Base-by-base conservation (phyloP, 2,113 vertebrate species). In the Corvus moneduloides region DNA sequence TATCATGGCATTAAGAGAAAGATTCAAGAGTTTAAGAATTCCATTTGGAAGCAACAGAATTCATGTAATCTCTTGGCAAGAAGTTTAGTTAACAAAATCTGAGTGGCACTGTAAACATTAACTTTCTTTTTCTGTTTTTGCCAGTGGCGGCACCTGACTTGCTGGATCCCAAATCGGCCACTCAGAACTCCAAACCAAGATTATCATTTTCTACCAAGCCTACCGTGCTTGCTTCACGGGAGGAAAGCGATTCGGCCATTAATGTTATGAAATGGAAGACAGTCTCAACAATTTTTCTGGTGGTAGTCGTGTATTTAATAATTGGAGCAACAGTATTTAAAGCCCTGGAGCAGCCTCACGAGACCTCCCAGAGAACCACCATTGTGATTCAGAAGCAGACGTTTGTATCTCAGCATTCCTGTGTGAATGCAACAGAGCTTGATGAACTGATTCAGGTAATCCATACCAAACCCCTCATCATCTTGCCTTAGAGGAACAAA, bases 221-320 rank as follows among this genome's bases (percentile, higher is more conserved):
- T 41, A 98, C 98, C 10, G 98, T 99, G 94, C 98, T 99, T 68
- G 97, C 98, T 95, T 96, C 98, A 39, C 98, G 98, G 41, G 99
- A 99, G 84, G 98, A 99, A 90, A 98, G 98, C 10, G 99, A 99
- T 97, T 98, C 98, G 1, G 96, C 98, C 66, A 98, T 98, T 72
- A 99, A 98, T 76, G 99, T 99, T 96, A 99, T 99, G 99, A 99
- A 99, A 98, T 99, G 99, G 99, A 99, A 99, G 98, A 99, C 99
- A 1, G 99, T 99, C 73, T 99, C 99, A 30, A 99, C 99, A 89
- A 99, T 99, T 96, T 99, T 99, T 97, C 98, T 99, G 96, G 97
- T 99, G 98, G 99, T 99, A 81, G 99, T 99, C 63, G 97, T 99
- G 33, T 99, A 99, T 94, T 98, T 99, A 87, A 99, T 99, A 92